phyloP scores from a whole-genome alignment of 2,888 invertebrate genomes.

The Rhogogaster chlorosoma region DNA sequence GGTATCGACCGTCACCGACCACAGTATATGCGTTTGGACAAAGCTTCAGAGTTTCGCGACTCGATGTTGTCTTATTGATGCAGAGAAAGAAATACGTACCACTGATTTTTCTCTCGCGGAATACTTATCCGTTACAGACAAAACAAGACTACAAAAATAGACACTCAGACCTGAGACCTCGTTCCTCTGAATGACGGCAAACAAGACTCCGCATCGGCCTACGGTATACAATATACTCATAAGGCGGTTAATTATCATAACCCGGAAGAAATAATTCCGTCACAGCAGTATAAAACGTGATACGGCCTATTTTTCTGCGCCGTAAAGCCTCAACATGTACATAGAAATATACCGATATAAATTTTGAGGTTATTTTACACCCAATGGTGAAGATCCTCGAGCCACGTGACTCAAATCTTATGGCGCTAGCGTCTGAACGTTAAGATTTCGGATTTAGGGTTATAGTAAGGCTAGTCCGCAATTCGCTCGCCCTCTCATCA shows the following conservation, averaged over 20 bases:
- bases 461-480: neutral
- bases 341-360: neutral
- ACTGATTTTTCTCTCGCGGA: neutral
- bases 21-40: constrained; percentile 44
- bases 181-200: neutral
- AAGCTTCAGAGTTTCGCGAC: constrained; percentile 27
- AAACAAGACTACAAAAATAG: neutral
- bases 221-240: neutral
- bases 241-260: neutral
- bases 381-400: neutral
- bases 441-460: neutral
- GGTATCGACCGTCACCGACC: constrained; percentile 73
- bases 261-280: neutral
- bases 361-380: neutral
- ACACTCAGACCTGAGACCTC: neutral
- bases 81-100: neutral
- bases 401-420: neutral
- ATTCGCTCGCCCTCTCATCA: neutral
- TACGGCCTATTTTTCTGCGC: neutral
- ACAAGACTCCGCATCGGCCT: neutral
- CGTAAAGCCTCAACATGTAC: neutral
- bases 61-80: constrained; percentile 24
- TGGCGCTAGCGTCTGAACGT: neutral
- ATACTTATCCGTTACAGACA: neutral
- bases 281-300: neutral